Conservation (phyloP, 2,113 vertebrate genomes). For the Percopsis transmontana region DNA sequence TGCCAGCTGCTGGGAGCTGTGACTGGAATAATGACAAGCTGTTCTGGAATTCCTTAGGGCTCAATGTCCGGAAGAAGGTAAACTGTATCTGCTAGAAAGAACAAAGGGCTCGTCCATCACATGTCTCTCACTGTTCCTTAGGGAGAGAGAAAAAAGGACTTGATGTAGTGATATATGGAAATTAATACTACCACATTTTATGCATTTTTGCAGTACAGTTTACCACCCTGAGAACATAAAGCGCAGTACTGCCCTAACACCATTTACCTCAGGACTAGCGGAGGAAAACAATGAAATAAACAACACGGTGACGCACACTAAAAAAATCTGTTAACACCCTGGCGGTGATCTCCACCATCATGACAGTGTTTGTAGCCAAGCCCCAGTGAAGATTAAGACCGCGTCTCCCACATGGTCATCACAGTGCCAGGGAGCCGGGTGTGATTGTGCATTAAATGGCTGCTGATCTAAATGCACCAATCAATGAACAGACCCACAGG, state of each 20-base stretch:
- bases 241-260: neutral
- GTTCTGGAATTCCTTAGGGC: conserved; percentile 58
- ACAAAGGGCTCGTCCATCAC: conserved; percentile 37
- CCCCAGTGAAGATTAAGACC: conserved; percentile 10
- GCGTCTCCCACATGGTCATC: conserved; percentile 46
- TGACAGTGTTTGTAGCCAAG: conserved; percentile 6
- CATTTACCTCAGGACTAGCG: conserved; percentile 5
- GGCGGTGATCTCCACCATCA: neutral
- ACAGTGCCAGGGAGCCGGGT: conserved; percentile 42
- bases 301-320: neutral
- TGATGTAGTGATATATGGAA: conserved; percentile 5
- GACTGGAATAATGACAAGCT: conserved; percentile 71
- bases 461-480: conserved; percentile 67
- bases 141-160: neutral
- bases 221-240: conserved; percentile 6
- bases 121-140: conserved; percentile 8
- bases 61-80: conserved; percentile 44
- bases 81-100: conserved; percentile 45
- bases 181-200: conserved; percentile 8
- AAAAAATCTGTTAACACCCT: conserved; percentile 41
- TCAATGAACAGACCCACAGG: conserved; percentile 60
- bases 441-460: conserved; percentile 74
- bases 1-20: conserved; percentile 61
- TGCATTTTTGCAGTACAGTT: conserved; percentile 14
- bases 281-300: neutral